These are phyloP conservation scores for Crocodylus rhombifer DNA, from an alignment of 2,797 vertebrate species.

Conservation along the genomic window DNA sequence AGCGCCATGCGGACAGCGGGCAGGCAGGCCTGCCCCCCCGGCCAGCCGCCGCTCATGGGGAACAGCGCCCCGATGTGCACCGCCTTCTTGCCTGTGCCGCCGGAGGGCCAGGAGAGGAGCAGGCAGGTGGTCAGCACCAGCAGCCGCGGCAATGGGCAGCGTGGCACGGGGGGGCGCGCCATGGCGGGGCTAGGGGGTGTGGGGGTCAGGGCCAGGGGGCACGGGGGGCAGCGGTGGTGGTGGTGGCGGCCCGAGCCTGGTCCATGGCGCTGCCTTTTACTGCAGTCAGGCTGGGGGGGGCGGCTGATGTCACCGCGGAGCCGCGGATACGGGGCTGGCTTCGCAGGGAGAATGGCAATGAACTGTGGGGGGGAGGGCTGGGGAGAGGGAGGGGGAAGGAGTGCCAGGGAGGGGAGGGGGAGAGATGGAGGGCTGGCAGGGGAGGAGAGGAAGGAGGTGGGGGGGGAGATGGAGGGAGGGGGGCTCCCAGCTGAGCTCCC, in stretches of 20 bases:
- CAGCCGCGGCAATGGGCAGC: background rate
- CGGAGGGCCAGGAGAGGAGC: constrained; percentile 26
- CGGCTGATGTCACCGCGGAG: constrained; percentile 44
- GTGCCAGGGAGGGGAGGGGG: background rate
- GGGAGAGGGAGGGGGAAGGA: too few relatives aligned
- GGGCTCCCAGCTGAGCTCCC: background rate
- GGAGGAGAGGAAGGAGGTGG: background rate
- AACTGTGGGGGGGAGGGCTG: background rate
- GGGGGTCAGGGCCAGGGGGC: constrained; percentile 13
- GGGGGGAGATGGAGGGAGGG: background rate
- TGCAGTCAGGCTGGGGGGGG: constrained; percentile 19
- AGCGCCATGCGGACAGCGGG: constrained; percentile 93
- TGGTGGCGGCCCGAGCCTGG: background rate
- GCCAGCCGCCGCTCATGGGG: constrained; percentile 96
- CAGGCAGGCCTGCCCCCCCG: constrained; percentile 92
- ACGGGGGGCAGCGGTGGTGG: constrained; percentile 40
- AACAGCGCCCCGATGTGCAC: constrained; percentile 95
- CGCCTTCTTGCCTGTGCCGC: constrained; percentile 90
- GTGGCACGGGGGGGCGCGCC: constrained; percentile 26
- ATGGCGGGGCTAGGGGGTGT: background rate
- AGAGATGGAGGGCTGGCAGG: background rate
- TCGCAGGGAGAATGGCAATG: background rate
- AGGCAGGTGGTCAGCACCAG: background rate
- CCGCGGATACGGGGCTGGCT: background rate
- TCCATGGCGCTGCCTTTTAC: constrained; percentile 68